These are phyloP conservation scores for Microvelia longipes DNA, from an alignment of 1,140 invertebrate genomes.

Conservation along the genomic window DNA sequence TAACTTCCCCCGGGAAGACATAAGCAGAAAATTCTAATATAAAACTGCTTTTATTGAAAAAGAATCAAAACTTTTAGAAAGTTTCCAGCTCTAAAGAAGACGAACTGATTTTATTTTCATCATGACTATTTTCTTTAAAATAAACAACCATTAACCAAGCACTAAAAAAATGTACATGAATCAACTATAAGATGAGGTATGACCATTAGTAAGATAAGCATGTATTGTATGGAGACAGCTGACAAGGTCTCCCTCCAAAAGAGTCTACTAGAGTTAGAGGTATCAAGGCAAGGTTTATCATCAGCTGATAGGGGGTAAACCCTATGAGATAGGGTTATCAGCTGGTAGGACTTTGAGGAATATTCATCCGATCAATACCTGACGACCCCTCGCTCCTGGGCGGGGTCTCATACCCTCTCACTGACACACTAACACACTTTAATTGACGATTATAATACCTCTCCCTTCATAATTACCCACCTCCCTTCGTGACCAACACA, in stretches of 20 bases:
- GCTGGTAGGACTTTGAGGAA: neutral
- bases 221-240: neutral
- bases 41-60: no score
- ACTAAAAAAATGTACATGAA: no score
- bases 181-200: neutral
- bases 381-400: neutral
- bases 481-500: neutral
- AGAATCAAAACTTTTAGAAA: no score
- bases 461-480: neutral
- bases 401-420: slow-evolving; percentile 2
- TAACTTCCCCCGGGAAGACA: no score
- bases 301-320: neutral
- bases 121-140: no score
- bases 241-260: neutral
- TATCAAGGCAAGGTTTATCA: neutral
- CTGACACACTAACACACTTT: slow-evolving; percentile 1
- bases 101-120: no score
- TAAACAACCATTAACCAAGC: no score
- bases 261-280: neutral
- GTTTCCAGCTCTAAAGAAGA: no score
- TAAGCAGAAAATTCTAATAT: no score
- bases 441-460: neutral
- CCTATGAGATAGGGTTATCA: neutral
- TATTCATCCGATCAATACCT: neutral
- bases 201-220: neutral